Conservation (phyloP, 2,888 invertebrate species). For the Quadriops clusia region DNA sequence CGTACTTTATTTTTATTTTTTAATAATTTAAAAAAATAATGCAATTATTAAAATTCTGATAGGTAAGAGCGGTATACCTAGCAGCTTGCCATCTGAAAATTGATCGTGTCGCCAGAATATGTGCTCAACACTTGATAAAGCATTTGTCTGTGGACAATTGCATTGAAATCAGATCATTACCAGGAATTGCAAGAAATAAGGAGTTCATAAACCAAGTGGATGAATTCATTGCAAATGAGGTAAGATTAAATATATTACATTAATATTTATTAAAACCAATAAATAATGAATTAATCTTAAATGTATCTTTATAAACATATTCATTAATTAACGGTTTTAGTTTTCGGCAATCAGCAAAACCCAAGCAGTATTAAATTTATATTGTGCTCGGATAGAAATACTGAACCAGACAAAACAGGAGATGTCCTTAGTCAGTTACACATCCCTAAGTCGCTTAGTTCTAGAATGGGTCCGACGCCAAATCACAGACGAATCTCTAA, state of each 20-base stretch:
- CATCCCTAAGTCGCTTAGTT: conserved; percentile 49
- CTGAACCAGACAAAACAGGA: conserved; percentile 60
- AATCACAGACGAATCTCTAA: conserved; percentile 31
- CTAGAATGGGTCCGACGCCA: conserved; percentile 49
- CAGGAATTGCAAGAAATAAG: conserved; percentile 46
- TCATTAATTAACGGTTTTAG: conserved; percentile 3
- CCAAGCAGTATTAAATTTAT: conserved; percentile 51
- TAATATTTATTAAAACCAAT: conserved; percentile 1
- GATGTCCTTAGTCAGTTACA: conserved; percentile 46
- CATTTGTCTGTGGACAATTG: conserved; percentile 49
- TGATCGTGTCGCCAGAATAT: conserved; percentile 59
- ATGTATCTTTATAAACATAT: too few species aligned
- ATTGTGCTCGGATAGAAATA: conserved; percentile 60
- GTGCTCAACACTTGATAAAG: conserved; percentile 54
- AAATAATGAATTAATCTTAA: too few species aligned
- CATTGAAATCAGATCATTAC: conserved; percentile 49
- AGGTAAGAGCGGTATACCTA: conserved; percentile 65
- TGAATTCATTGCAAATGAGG: conserved; percentile 55
- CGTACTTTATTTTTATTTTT: conserved; percentile 4
- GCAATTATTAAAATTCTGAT: conserved; percentile 19
- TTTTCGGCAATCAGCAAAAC: too few species aligned
- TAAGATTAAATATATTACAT: conserved; percentile 30
- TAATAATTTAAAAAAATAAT: conserved; percentile 3
- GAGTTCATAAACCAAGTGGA: conserved; percentile 54
- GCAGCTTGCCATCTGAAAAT: conserved; percentile 70